phyloP scores from a whole-genome alignment of 1,140 invertebrate genomes.

The Megathymus violae region DNA sequence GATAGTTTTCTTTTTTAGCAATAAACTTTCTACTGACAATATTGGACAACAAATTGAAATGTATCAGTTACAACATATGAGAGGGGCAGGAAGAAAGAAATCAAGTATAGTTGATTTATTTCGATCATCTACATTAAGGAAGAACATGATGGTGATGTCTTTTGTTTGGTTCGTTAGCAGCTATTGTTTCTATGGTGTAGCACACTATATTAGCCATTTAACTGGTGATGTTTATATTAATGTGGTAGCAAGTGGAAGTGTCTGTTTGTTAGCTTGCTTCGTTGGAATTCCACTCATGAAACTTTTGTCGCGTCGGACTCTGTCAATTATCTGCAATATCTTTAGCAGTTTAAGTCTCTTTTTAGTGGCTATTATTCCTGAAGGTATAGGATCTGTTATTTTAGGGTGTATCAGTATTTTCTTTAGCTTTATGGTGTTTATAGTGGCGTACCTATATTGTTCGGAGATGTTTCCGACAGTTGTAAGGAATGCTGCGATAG shows the following conservation, averaged over 20 bases:
- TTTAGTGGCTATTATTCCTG: slow-evolving; percentile 80
- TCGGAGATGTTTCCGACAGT: slow-evolving; percentile 89
- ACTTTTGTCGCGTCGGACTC: slow-evolving; percentile 84
- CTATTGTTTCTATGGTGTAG: slow-evolving; percentile 89
- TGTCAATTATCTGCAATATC: slow-evolving; percentile 84
- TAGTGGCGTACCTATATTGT: slow-evolving; percentile 87
- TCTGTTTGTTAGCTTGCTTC: slow-evolving; percentile 86
- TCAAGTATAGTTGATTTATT: slow-evolving; percentile 88
- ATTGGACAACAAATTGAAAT: slow-evolving; percentile 56
- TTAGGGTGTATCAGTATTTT: slow-evolving; percentile 87
- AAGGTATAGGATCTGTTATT: slow-evolving; percentile 77
- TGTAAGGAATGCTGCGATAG: slow-evolving; percentile 87
- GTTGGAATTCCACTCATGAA: slow-evolving; percentile 86
- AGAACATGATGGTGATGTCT: slow-evolving; percentile 88
- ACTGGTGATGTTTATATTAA: slow-evolving; percentile 89
- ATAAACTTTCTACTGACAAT: slow-evolving; percentile 53
- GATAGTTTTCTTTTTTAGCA: slow-evolving; percentile 52
- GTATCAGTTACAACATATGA: slow-evolving; percentile 52
- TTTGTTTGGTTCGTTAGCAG: slow-evolving; percentile 89
- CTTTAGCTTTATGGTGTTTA: slow-evolving; percentile 86
- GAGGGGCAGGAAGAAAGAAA: slow-evolving; percentile 61
- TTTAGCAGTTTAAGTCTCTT: slow-evolving; percentile 85
- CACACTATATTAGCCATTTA: slow-evolving; percentile 89
- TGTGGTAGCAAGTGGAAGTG: slow-evolving; percentile 85
- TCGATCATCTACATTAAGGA: slow-evolving; percentile 88